A percentile compares a stretch with the other conserved stretches of the same genome.
Evolutionary conservation across 1,140 invertebrate species (phyloP).

Genomic region (Onthophagus taurus): DNA sequence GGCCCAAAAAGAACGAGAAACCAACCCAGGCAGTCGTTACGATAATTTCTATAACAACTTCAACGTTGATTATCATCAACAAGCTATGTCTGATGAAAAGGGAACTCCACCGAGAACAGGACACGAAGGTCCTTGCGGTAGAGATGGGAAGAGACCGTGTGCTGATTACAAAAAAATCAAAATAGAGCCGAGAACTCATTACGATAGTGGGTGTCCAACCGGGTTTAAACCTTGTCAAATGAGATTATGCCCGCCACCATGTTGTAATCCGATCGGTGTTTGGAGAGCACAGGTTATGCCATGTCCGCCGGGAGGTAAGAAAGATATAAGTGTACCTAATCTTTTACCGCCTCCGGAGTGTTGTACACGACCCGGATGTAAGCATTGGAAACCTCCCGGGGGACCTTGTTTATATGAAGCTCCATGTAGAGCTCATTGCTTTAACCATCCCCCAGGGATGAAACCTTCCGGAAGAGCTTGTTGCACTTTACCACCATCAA

Average conservation of each 20-base stretch:
- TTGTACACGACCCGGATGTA: constrained; percentile 31
- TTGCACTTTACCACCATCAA: no score
- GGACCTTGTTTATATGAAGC: constrained; percentile 31
- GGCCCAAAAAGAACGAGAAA: not conserved
- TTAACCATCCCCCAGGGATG: constrained; percentile 31
- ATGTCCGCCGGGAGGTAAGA: constrained; percentile 27
- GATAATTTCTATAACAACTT: constrained; percentile 32
- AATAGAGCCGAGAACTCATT: constrained; percentile 12
- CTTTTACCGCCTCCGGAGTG: constrained; percentile 16
- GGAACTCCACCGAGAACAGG: not conserved
- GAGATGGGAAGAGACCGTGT: constrained; percentile 26
- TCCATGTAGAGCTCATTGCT: constrained; percentile 33
- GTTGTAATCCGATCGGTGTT: constrained; percentile 25
- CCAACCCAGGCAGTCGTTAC: constrained; percentile 15
- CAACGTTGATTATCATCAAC: constrained; percentile 27
- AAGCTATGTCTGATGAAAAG: constrained; percentile 3
- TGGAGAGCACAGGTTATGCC: constrained; percentile 29
- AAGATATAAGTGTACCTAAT: constrained; percentile 13
- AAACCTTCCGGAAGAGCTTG: constrained; percentile 28
- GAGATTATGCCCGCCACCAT: constrained; percentile 24
- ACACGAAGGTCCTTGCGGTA: not conserved
- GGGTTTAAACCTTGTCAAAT: constrained; percentile 32
- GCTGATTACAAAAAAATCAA: constrained; percentile 17
- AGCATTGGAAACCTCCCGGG: constrained; percentile 32
- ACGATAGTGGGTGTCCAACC: constrained; percentile 11